phyloP scores from a whole-genome alignment of 2,113 vertebrate species.

The Saguinus midas region DNA sequence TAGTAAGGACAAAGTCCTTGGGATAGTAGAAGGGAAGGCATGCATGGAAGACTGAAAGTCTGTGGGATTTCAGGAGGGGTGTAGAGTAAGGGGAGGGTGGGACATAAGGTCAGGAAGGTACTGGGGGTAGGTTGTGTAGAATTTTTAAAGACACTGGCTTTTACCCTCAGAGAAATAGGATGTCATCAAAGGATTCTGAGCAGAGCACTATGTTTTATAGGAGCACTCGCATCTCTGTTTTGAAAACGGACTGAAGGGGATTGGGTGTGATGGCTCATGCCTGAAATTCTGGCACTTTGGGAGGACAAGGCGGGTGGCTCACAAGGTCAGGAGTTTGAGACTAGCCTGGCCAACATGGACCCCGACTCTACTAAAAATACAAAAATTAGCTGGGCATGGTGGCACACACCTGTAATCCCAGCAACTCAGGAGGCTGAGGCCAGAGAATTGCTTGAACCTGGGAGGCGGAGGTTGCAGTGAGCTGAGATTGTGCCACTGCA shows the following conservation, averaged over 20 bases:
- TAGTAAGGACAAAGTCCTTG: neutral
- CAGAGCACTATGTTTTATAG: neutral
- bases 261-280: accelerated
- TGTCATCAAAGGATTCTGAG: neutral
- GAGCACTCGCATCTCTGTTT: neutral
- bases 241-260: neutral
- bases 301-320: too few species aligned
- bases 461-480: too few species aligned
- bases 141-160: neutral
- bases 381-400: too few species aligned
- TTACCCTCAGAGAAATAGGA: neutral
- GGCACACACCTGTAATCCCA: too few species aligned
- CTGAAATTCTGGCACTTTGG: too few species aligned
- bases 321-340: too few species aligned
- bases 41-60: neutral
- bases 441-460: too few species aligned
- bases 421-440: too few species aligned
- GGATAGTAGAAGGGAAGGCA: neutral
- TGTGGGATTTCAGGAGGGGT: accelerated
- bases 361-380: too few species aligned
- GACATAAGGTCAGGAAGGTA: neutral
- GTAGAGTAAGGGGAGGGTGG: too few species aligned
- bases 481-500: too few species aligned
- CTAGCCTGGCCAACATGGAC: too few species aligned
- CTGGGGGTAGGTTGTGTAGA: neutral